Evolutionary conservation across 2,888 invertebrate species (phyloP).

Genomic region (Xanthia icteritia): DNA sequence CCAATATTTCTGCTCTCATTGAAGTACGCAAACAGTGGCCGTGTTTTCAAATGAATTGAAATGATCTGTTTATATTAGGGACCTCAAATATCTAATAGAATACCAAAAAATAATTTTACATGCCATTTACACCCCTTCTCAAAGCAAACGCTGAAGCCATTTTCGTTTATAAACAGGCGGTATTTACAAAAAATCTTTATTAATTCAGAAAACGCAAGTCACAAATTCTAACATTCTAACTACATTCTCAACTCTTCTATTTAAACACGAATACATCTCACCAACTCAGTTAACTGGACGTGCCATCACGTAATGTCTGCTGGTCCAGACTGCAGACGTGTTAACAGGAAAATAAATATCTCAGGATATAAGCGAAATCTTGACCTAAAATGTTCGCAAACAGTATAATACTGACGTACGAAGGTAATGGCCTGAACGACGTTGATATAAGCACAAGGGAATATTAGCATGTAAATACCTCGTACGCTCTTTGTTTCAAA

Average conservation of each 20-base stretch:
- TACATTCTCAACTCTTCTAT: not conserved
- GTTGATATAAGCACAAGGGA: slow-evolving; percentile 54
- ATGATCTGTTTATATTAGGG: no score
- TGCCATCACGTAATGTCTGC: slow-evolving; percentile 33
- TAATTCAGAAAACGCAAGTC: not conserved
- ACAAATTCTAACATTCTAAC: not conserved
- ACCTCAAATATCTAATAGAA: not conserved
- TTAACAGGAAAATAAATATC: slow-evolving; percentile 36
- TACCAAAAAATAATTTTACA: not conserved
- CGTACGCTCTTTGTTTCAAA: slow-evolving; percentile 49
- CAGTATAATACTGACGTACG: slow-evolving; percentile 31
- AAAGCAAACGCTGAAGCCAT: not conserved
- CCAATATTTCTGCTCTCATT: not conserved
- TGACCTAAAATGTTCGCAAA: slow-evolving; percentile 42
- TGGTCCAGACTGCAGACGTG: slow-evolving; percentile 28
- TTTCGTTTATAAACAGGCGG: not conserved
- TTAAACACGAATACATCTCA: slow-evolving; percentile 14
- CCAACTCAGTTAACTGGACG: slow-evolving; percentile 22
- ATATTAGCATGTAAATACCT: slow-evolving; percentile 46
- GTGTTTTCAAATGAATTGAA: not conserved
- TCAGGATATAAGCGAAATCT: slow-evolving; percentile 24
- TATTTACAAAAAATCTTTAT: not conserved
- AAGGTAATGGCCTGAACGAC: slow-evolving; percentile 44
- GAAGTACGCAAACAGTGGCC: not conserved
- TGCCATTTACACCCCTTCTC: not conserved